phyloP scores from a whole-genome alignment of 2,888 invertebrate genomes.

The Electrophaes corylata region DNA sequence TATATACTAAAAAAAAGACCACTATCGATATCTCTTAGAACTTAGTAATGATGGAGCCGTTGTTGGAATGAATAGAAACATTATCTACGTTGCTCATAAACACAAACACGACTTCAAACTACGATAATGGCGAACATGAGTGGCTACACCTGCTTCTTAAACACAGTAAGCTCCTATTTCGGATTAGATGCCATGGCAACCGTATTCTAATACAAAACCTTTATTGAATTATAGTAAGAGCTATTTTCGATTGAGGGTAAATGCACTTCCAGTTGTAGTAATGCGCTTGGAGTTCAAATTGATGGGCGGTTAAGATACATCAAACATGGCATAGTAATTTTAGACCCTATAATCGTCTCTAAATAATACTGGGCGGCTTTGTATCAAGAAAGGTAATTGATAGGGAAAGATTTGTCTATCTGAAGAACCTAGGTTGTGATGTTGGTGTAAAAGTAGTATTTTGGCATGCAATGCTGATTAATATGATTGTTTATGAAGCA shows the following conservation, averaged over 20 bases:
- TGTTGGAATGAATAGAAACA: no score
- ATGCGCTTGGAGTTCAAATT: constrained; percentile 23
- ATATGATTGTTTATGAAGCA: no score
- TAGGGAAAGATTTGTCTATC: constrained; percentile 3
- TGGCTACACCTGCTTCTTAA: constrained; percentile 33
- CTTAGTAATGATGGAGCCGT: constrained; percentile 1
- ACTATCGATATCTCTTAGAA: constrained; percentile 6
- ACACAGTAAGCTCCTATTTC: constrained; percentile 30
- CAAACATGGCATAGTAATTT: constrained; percentile 32
- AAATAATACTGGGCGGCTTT: constrained; percentile 15
- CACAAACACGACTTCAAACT: constrained; percentile 27
- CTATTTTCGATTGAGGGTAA: constrained; percentile 26
- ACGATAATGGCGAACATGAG: constrained; percentile 28
- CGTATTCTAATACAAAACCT: constrained; percentile 17
- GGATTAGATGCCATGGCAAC: constrained; percentile 27
- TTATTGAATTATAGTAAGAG: constrained; percentile 19
- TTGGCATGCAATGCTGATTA: no score
- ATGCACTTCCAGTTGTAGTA: constrained; percentile 24
- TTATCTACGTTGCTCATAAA: constrained; percentile 14
- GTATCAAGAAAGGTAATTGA: constrained; percentile 5
- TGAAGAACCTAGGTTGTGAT: not conserved
- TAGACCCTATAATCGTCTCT: constrained; percentile 10
- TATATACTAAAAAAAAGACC: no score
- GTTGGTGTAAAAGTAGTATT: not conserved
- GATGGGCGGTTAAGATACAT: constrained; percentile 31